phyloP scores from a whole-genome alignment of 1,140 invertebrate genomes.

The Paraescarpia echinospica region DNA sequence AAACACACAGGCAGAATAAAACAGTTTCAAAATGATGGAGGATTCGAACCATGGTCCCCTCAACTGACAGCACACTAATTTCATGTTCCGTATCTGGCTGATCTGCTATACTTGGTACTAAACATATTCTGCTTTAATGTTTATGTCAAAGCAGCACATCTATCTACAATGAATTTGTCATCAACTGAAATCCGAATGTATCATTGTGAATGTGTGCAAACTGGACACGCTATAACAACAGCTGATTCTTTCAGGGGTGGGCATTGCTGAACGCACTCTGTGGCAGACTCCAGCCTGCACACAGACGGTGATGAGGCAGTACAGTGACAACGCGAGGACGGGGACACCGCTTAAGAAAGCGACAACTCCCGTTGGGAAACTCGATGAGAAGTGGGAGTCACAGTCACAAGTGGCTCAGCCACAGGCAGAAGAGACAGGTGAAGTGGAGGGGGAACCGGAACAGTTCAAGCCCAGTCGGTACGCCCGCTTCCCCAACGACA shows the following conservation, averaged over 20 bases:
- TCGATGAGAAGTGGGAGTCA: constrained; percentile 66
- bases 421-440: constrained; percentile 80
- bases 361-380: constrained; percentile 62
- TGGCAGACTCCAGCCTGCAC: constrained; percentile 4
- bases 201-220: neutral
- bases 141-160: no score
- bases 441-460: constrained; percentile 61
- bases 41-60: no score
- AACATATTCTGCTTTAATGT: no score
- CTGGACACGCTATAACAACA: neutral
- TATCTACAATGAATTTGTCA: no score
- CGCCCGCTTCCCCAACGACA: constrained; percentile 81
- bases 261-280: neutral
- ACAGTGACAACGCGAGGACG: neutral
- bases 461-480: constrained; percentile 50
- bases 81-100: no score
- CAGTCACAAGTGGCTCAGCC: constrained; percentile 44
- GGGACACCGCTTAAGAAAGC: constrained; percentile 30
- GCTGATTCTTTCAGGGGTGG: neutral
- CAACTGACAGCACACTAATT: no score
- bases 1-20: no score
- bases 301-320: neutral
- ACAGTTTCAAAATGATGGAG: no score
- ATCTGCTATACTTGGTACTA: no score
- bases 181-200: neutral